phyloP scores from a whole-genome alignment of 2,888 invertebrate genomes.

The Cotesia congregata region DNA sequence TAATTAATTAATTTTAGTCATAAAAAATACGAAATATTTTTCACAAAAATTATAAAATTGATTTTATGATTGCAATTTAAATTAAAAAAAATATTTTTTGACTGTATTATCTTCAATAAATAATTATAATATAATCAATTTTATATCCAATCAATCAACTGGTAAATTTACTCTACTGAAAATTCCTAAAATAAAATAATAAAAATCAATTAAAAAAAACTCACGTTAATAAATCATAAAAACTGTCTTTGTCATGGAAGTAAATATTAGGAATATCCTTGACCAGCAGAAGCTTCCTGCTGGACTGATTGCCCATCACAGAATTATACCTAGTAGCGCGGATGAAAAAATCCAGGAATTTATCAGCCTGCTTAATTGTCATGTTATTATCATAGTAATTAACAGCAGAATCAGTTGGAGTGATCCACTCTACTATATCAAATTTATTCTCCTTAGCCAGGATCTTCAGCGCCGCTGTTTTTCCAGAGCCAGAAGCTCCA shows the following conservation, averaged over 20 bases:
- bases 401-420: constrained; percentile 80
- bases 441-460: constrained; percentile 77
- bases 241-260: constrained; percentile 76
- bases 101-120: too few species aligned
- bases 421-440: constrained; percentile 85
- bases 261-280: constrained; percentile 89
- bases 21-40: too few species aligned
- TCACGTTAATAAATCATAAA: constrained; percentile 78
- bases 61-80: too few species aligned
- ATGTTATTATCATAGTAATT: constrained; percentile 68
- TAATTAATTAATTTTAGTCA: too few species aligned
- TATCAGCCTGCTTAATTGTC: constrained; percentile 74
- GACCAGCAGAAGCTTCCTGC: constrained; percentile 77
- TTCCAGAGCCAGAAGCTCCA: constrained; percentile 89
- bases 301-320: constrained; percentile 48
- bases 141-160: too few species aligned
- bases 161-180: too few species aligned
- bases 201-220: constrained; percentile 33
- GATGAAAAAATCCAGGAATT: constrained; percentile 83
- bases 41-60: too few species aligned
- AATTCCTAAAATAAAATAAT: neutral
- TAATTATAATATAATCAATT: too few species aligned
- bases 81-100: too few species aligned
- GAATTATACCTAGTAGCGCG: constrained; percentile 81
- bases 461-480: constrained; percentile 80